phyloP scores from a whole-genome alignment of 2,113 vertebrate species.

The Syngnathoides biaculeatus region DNA sequence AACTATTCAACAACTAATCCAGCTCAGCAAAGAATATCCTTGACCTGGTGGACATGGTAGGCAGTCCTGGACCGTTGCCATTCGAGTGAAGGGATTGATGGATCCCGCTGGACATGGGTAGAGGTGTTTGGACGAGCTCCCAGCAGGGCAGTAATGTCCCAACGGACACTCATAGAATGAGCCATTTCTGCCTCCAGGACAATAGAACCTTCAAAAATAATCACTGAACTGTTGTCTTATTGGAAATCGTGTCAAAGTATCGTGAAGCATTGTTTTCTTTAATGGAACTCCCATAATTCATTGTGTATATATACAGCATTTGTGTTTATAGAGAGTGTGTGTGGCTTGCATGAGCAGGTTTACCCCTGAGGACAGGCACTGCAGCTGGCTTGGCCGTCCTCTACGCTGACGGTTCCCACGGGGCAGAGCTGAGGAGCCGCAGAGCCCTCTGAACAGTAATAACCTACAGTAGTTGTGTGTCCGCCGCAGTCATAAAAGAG shows the following conservation, averaged over 20 bases:
- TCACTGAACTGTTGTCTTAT: slow-evolving; percentile 14
- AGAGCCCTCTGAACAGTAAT: slow-evolving; percentile 82
- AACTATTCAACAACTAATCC: not conserved
- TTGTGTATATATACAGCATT: slow-evolving; percentile 4
- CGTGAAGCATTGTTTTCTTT: not conserved
- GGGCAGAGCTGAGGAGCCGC: slow-evolving; percentile 76
- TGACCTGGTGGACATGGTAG: slow-evolving; percentile 83
- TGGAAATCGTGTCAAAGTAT: not conserved
- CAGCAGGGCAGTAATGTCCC: slow-evolving; percentile 82
- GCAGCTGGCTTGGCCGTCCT: slow-evolving; percentile 71
- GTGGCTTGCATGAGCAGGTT: slow-evolving; percentile 24
- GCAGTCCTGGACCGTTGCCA: slow-evolving; percentile 72
- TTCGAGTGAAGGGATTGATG: slow-evolving; percentile 73
- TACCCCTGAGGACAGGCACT: slow-evolving; percentile 83
- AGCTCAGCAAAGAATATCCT: slow-evolving; percentile 13
- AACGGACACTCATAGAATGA: slow-evolving; percentile 75
- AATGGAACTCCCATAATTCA: slow-evolving; percentile 4
- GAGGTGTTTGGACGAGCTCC: slow-evolving; percentile 76
- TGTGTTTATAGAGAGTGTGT: slow-evolving; percentile 27
- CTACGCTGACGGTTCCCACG: slow-evolving; percentile 76
- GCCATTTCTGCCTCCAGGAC: slow-evolving; percentile 70
- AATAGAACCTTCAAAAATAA: slow-evolving; percentile 79
- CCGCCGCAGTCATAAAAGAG: slow-evolving; percentile 39
- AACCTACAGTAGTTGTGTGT: slow-evolving; percentile 66
- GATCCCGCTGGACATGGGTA: slow-evolving; percentile 83